phyloP scores from a whole-genome alignment of 1,140 invertebrate species.

The Brachystomella parvula region DNA sequence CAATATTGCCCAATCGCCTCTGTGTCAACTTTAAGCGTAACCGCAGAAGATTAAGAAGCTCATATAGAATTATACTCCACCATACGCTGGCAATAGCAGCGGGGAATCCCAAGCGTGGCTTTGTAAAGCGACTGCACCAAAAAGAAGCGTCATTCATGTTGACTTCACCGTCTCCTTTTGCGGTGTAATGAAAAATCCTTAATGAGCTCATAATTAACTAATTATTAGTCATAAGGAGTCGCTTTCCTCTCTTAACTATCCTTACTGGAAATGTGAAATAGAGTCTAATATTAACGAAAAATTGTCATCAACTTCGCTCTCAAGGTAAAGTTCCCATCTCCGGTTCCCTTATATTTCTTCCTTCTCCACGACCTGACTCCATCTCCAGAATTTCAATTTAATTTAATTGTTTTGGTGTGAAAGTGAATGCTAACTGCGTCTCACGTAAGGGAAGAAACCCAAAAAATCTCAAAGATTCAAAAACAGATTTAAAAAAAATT shows the following conservation, averaged over 20 bases:
- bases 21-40: background rate
- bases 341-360: too few relatives aligned
- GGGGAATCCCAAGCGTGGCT: background rate
- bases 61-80: background rate
- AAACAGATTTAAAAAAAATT: too few relatives aligned
- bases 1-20: background rate
- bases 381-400: too few relatives aligned
- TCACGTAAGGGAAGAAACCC: too few relatives aligned
- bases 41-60: background rate
- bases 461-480: too few relatives aligned
- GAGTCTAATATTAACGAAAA: background rate
- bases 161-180: background rate
- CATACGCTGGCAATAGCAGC: background rate
- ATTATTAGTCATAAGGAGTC: constrained; percentile 5
- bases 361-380: background rate
- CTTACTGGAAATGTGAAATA: background rate
- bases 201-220: constrained; percentile 9
- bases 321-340: too few relatives aligned
- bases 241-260: background rate
- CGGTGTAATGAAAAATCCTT: background rate
- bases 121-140: background rate
- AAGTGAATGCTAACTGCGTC: too few relatives aligned
- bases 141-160: background rate
- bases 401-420: too few relatives aligned
- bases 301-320: background rate